Evolutionary conservation across 2,888 invertebrate species (phyloP), one percentile per base, ranked within the genome.

Genomic region (Hedya salicella): DNA sequence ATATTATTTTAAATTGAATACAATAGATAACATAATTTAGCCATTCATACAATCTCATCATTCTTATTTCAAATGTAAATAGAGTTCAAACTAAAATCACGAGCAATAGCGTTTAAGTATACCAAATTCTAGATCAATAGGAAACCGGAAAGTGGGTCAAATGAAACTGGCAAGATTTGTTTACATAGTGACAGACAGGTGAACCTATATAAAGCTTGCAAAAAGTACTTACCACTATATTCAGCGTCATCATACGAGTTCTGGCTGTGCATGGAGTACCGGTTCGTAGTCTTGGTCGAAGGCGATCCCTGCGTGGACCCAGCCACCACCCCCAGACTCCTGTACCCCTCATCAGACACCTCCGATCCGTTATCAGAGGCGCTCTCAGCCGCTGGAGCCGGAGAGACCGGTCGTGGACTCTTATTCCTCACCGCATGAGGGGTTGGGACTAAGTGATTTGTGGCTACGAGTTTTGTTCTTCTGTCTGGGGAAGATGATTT

Each of bases 281-380:
- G 89, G 71, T 95, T 94, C 69, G 92, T 93, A 2, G 93, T 94
- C 75, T 93, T 93, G 70, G 85, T 88, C 0, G 86, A 84, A 0
- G 93, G 92, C 1, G 92, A 90, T 0, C 90, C 89, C 62, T 92
- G 91, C 0, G 91, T 93, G 44, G 92, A 93, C 1, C 89, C 89
- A 0, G 91, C 91, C 21, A 93, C 94, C 52, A 96, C 93, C 0
- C 96, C 96, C 76, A 96, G 86, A 79, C 96, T 96, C 76, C 96
- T 94, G 83, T 97, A 97, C 0, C 97, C 97, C 78, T 97, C 97
- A 83, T 97, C 97, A 25, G 96, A 96, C 21, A 96, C 96, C 82
- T 97, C 96, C 65, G 96, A 96, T 9, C 96, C 96, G 73, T 96
- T 96, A 81, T 96, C 96, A 61, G 96, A 95, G 8, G 95, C 94